phyloP scores from a whole-genome alignment of 2,797 vertebrate genomes.

The Ptychadena robeensis region DNA sequence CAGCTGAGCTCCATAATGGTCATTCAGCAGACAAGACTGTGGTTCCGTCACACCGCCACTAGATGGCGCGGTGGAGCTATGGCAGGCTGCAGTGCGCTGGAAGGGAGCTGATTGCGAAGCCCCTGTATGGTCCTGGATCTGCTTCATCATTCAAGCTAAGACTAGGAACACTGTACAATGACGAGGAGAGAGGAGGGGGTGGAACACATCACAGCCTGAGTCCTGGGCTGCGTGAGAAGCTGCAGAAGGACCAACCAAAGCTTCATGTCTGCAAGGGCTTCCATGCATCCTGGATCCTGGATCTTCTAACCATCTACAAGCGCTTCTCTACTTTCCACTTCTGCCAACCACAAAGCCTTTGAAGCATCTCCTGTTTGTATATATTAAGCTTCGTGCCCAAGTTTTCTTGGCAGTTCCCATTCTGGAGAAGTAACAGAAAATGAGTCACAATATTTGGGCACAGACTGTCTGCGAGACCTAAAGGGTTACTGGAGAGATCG shows the following conservation, averaged over 20 bases:
- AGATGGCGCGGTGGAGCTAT: conserved; percentile 48
- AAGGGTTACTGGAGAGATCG: not conserved
- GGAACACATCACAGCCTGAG: conserved; percentile 25
- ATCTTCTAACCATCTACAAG: not conserved
- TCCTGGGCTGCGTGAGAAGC: conserved; percentile 47
- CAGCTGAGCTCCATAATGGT: conserved; percentile 38
- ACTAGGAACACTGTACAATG: conserved; percentile 50
- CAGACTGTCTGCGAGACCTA: conserved; percentile 21
- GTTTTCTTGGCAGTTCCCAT: not conserved
- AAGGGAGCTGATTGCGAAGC: conserved; percentile 15
- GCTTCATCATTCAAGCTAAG: conserved; percentile 50
- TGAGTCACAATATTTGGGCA: conserved; percentile 34
- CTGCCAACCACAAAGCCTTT: not conserved
- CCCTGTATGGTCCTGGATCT: conserved; percentile 33
- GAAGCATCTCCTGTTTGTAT: not conserved
- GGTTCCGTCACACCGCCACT: not conserved
- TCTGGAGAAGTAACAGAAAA: conserved; percentile 2
- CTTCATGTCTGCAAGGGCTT: conserved; percentile 12
- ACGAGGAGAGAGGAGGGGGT: conserved; percentile 35
- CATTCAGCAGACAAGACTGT: not conserved
- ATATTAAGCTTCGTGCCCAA: not conserved
- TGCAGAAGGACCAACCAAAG: conserved; percentile 41
- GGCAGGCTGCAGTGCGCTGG: not conserved
- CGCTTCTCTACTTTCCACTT: not conserved
- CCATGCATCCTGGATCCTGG: conserved; percentile 21